Percentiles rank a stretch among this genome's conserved stretches.
Evolutionary conservation across 1,140 invertebrate species (phyloP).

Genomic region (Pteromalus puparum): DNA sequence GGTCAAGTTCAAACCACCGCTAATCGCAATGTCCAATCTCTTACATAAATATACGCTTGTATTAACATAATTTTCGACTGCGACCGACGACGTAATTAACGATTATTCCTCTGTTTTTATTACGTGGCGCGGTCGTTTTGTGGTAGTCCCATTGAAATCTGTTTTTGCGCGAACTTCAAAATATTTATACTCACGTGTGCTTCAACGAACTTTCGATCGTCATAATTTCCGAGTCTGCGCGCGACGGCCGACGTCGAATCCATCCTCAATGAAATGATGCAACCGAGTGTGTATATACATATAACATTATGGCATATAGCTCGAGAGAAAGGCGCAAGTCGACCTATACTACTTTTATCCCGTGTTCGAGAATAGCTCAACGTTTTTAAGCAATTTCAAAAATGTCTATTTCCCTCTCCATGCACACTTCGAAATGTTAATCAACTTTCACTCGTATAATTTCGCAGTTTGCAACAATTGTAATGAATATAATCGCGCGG

Average conservation of each 20-base stretch:
- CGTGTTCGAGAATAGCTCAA: not conserved
- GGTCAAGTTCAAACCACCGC: constrained; percentile 61
- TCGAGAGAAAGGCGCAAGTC: not conserved
- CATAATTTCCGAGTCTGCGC: too few relatives aligned
- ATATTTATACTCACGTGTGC: too few relatives aligned
- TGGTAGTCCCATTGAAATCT: too few relatives aligned
- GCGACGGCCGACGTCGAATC: not conserved
- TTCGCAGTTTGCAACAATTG: too few relatives aligned
- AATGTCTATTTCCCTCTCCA: too few relatives aligned
- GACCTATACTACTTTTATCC: not conserved
- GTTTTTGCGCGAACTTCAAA: too few relatives aligned
- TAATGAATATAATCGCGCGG: too few relatives aligned
- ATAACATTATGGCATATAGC: too few relatives aligned
- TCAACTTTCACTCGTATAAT: too few relatives aligned
- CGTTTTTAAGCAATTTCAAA: too few relatives aligned
- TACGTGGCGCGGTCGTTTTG: not conserved
- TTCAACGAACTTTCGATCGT: too few relatives aligned
- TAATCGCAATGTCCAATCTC: constrained; percentile 46
- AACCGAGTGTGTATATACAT: not conserved
- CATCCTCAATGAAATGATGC: not conserved
- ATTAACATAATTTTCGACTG: constrained; percentile 33
- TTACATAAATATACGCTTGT: constrained; percentile 2
- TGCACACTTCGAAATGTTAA: too few relatives aligned
- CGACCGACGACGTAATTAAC: not conserved
- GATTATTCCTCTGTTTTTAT: constrained; percentile 15